Evolutionary conservation across 2,113 vertebrate species (phyloP).

Genomic region (Hyperopisus bebe): DNA sequence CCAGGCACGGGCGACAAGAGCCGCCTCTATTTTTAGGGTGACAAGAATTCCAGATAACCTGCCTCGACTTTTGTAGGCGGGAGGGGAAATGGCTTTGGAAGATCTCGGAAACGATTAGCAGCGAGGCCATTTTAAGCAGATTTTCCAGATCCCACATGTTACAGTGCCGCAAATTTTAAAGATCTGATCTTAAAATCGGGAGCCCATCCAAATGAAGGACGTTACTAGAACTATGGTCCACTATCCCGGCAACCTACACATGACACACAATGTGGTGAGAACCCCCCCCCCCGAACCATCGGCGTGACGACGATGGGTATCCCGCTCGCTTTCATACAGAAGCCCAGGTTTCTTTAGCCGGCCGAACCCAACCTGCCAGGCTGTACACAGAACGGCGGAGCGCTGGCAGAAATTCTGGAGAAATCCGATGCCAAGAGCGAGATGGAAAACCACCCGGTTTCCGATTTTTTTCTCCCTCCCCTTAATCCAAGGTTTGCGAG

Average conservation of each 20-base stretch:
- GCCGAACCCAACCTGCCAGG: slow-evolving; percentile 48
- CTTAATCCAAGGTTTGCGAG: slow-evolving; percentile 71
- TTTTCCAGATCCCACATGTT: neutral
- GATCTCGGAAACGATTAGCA: neutral
- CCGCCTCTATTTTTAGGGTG: neutral
- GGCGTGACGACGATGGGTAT: slow-evolving; percentile 20
- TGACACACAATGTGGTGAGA: neutral
- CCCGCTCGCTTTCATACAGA: slow-evolving; percentile 59
- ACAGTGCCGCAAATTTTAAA: neutral
- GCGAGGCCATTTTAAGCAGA: neutral
- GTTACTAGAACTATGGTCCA: neutral
- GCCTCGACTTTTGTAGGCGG: neutral
- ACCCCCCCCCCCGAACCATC: neutral
- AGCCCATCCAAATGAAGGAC: neutral
- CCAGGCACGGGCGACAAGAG: neutral
- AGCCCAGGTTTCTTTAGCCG: slow-evolving; percentile 58
- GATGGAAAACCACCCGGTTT: slow-evolving; percentile 70
- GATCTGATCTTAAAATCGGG: neutral
- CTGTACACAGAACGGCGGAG: slow-evolving; percentile 40
- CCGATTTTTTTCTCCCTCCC: slow-evolving; percentile 46
- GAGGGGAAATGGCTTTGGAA: neutral
- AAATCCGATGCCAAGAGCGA: slow-evolving; percentile 66
- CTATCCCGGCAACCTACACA: neutral
- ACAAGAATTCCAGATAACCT: neutral
- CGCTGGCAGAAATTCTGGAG: slow-evolving; percentile 60